Percentiles rank a stretch among this genome's conserved stretches.
These are phyloP conservation scores for Alloplasta piceator DNA, from an alignment of 2,888 invertebrate species.

Conservation along the genomic window DNA sequence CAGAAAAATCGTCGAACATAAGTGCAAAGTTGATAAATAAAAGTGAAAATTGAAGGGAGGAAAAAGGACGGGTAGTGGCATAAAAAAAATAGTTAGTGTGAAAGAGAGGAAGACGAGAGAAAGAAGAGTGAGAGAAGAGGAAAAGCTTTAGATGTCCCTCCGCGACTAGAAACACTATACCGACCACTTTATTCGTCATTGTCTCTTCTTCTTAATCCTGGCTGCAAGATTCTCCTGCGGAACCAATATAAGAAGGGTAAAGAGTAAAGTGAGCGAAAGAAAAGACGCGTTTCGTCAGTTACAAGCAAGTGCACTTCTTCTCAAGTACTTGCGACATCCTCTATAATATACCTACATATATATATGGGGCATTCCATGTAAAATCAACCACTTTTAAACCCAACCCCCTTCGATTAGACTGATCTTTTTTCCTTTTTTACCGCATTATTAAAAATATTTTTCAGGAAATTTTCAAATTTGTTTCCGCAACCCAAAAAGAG, in stretches of 20 bases:
- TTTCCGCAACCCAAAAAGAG: too few relatives aligned
- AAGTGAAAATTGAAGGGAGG: too few relatives aligned
- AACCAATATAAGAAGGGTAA: neutral
- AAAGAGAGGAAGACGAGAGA: slow-evolving; percentile 2
- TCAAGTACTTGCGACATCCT: neutral
- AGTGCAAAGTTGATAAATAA: slow-evolving; percentile 1
- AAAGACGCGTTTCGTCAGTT: slow-evolving; percentile 19
- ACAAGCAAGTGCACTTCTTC: slow-evolving; percentile 56
- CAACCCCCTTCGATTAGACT: too few relatives aligned
- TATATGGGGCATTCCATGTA: too few relatives aligned
- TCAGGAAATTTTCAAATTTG: too few relatives aligned
- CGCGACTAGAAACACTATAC: slow-evolving; percentile 17
- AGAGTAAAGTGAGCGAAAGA: neutral
- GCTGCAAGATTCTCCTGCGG: slow-evolving; percentile 4
- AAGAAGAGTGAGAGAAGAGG: slow-evolving; percentile 21
- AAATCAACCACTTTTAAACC: too few relatives aligned
- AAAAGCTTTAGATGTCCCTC: slow-evolving; percentile 7
- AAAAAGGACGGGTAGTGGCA: too few relatives aligned
- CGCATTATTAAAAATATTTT: too few relatives aligned
- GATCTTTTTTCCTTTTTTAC: too few relatives aligned
- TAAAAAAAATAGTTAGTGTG: neutral
- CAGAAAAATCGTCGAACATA: neutral
- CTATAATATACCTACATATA: neutral
- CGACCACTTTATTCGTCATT: slow-evolving; percentile 17
- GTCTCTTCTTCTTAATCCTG: slow-evolving; percentile 2